Conservation (phyloP, 2,888 invertebrate genomes). For the Anagyrus pseudococci region DNA sequence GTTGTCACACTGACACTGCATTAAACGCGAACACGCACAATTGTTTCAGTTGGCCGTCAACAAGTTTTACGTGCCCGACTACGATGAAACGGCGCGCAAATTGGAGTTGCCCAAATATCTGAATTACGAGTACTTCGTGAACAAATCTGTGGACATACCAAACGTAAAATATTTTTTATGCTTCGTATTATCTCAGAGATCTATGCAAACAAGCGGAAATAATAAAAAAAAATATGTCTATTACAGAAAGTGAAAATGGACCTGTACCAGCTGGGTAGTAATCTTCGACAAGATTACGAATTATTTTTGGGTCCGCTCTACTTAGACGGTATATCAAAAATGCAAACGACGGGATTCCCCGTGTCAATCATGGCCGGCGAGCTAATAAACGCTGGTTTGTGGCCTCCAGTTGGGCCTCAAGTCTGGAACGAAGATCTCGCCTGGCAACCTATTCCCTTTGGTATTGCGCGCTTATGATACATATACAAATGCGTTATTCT, state of each 20-base stretch:
- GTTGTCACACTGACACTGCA: neutral
- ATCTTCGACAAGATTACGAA: constrained; percentile 63
- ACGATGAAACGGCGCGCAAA: constrained; percentile 15
- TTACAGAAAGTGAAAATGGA: constrained; percentile 66
- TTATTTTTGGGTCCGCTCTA: constrained; percentile 63
- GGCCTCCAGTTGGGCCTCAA: constrained; percentile 67
- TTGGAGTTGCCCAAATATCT: constrained; percentile 37
- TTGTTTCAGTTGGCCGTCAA: constrained; percentile 43
- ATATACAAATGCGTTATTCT: too few relatives aligned
- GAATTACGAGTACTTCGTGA: constrained; percentile 37
- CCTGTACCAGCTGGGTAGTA: constrained; percentile 63
- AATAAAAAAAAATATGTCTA: neutral
- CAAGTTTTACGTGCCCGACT: constrained; percentile 41
- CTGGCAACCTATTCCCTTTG: constrained; percentile 75
- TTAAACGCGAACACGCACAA: neutral
- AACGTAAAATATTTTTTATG: constrained; percentile 47
- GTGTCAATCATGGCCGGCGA: constrained; percentile 79
- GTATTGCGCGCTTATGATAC: constrained; percentile 45
- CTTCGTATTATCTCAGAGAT: too few relatives aligned
- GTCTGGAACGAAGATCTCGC: constrained; percentile 66
- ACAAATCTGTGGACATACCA: constrained; percentile 42
- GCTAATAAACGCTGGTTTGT: constrained; percentile 73
- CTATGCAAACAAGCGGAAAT: too few relatives aligned
- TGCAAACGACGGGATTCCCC: constrained; percentile 73
- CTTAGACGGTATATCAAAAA: constrained; percentile 51